Conservation (phyloP, 2,888 invertebrate species). For the Tipula helvola region DNA sequence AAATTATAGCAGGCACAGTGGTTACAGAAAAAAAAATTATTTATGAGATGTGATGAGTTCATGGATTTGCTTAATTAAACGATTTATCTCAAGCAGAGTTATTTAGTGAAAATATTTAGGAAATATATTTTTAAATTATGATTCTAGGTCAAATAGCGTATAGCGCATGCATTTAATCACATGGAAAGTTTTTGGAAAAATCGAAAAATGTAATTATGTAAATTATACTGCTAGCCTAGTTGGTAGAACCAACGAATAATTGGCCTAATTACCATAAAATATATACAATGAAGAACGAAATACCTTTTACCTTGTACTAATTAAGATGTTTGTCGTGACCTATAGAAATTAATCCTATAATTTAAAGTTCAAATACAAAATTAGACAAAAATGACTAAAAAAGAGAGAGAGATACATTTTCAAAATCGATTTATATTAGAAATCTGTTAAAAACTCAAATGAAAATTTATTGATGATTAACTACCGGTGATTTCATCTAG, state of each 20-base stretch:
- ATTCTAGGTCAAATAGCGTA: background rate
- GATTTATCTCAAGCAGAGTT: too few relatives aligned
- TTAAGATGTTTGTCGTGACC: background rate
- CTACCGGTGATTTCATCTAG: background rate
- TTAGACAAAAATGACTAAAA: background rate
- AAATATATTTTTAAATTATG: background rate
- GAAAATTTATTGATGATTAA: background rate
- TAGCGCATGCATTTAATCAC: background rate
- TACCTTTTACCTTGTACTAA: background rate
- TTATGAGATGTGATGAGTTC: background rate
- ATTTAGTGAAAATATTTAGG: too few relatives aligned
- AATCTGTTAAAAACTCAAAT: background rate
- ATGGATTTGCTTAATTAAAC: background rate
- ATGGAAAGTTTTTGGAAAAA: background rate
- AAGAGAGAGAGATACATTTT: background rate
- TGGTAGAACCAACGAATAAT: background rate
- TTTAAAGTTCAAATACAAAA: background rate
- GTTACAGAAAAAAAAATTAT: background rate
- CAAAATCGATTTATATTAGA: background rate
- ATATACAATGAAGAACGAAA: background rate
- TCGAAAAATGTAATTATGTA: background rate
- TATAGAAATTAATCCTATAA: background rate
- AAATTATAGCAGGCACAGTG: background rate
- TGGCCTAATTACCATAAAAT: background rate
- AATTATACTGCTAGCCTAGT: background rate